A percentile compares a stretch with the other conserved stretches of the same genome.
These are phyloP conservation scores for Pandemis corylana DNA, from an alignment of 2,888 invertebrate species.

Conservation along the genomic window DNA sequence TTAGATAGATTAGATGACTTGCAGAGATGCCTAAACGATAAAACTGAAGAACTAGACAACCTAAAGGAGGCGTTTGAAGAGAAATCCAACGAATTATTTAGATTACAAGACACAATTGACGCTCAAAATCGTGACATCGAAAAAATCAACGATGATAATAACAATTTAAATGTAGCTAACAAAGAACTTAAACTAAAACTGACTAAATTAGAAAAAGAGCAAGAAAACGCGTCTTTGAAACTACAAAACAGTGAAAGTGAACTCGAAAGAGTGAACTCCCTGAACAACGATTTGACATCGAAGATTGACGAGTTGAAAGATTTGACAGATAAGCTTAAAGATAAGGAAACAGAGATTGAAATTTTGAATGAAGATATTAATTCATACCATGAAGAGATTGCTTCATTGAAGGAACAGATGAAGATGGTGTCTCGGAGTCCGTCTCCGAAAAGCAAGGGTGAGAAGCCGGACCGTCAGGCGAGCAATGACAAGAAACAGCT, in stretches of 20 bases:
- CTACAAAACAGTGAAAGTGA: slow-evolving; percentile 73
- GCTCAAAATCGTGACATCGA: slow-evolving; percentile 69
- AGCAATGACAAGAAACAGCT: slow-evolving; percentile 85
- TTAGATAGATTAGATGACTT: slow-evolving; percentile 78
- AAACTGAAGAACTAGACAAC: slow-evolving; percentile 77
- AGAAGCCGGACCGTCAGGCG: slow-evolving; percentile 76
- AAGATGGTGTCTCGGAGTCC: slow-evolving; percentile 82
- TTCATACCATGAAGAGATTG: slow-evolving; percentile 80
- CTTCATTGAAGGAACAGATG: slow-evolving; percentile 74
- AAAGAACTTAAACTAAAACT: slow-evolving; percentile 72
- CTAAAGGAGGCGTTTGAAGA: slow-evolving; percentile 79
- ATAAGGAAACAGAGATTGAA: slow-evolving; percentile 83
- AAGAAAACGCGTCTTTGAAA: slow-evolving; percentile 74
- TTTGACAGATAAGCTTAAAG: slow-evolving; percentile 75
- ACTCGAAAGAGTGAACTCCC: slow-evolving; percentile 66
- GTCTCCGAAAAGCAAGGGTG: slow-evolving; percentile 84
- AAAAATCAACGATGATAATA: slow-evolving; percentile 74
- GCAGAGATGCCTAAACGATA: slow-evolving; percentile 79
- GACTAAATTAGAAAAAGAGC: slow-evolving; percentile 76
- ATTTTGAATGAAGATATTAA: slow-evolving; percentile 81
- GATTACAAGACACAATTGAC: slow-evolving; percentile 70
- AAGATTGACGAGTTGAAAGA: slow-evolving; percentile 75
- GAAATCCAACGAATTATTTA: slow-evolving; percentile 74
- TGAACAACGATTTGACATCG: slow-evolving; percentile 70
- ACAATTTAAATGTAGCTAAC: slow-evolving; percentile 65